phyloP scores from a whole-genome alignment of 2,797 vertebrate species.

The Pelobates cultripes region DNA sequence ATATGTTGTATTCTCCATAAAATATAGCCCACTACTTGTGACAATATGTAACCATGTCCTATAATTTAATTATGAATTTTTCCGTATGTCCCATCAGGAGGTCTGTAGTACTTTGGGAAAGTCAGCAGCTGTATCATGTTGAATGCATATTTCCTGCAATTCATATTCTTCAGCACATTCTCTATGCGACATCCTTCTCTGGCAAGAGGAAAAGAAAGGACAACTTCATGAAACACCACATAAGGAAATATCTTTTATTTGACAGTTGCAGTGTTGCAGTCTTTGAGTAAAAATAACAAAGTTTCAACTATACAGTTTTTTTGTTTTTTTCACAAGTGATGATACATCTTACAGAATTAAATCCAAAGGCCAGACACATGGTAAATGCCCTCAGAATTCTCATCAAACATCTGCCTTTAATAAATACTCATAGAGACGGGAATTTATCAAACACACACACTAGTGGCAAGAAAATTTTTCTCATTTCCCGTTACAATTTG shows the following conservation, averaged over 20 bases:
- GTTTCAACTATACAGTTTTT: conserved; percentile 79
- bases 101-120: conserved; percentile 96
- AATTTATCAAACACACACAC: not conserved
- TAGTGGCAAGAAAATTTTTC: not conserved
- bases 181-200: conserved; percentile 99
- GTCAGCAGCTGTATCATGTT: conserved; percentile 98
- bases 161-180: conserved; percentile 98
- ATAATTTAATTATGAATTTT: conserved; percentile 89
- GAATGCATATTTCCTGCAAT: conserved; percentile 98
- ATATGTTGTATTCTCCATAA: conserved; percentile 33
- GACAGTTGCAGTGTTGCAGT: conserved; percentile 79
- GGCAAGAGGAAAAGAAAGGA: conserved; percentile 75
- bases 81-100: conserved; percentile 96
- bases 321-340: conserved; percentile 75
- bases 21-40: conserved; percentile 50
- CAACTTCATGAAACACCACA: conserved; percentile 79
- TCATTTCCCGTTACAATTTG: too few relatives aligned
- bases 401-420: conserved; percentile 62
- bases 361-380: conserved; percentile 81
- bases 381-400: conserved; percentile 77
- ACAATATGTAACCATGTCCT: conserved; percentile 56
- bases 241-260: conserved; percentile 85
- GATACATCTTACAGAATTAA: conserved; percentile 87
- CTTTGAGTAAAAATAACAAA: conserved; percentile 82
- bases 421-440: not conserved